Base-by-base conservation (phyloP, 2,113 vertebrate genomes). In the Aphyosemion australe region DNA sequence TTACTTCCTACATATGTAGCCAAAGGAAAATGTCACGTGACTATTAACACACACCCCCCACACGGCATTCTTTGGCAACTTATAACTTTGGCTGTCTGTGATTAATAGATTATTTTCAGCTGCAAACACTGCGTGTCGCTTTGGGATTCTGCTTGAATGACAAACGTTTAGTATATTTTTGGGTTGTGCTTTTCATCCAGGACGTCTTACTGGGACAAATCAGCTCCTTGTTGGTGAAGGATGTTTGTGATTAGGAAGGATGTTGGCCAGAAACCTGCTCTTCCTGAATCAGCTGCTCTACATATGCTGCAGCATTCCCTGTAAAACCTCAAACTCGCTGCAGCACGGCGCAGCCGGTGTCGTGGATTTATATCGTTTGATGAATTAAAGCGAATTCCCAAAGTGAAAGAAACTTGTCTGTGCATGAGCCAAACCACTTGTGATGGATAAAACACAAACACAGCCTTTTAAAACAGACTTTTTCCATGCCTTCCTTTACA, bases 191-290 rank as follows among this genome's bases (percentile, higher is more conserved):
- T n/a, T 70, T 75, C 50, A 53, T 41, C 10, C 18, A 41, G 18
- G 53, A 53, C 59, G 11, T 69, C 69, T 58, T 43, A 76, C 43
- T 65, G 39, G 46, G 63, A 78, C 62, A 70, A 72, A 59, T 54
- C 73, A 4, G 37, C 31, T 74, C 43, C 51, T 67, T 53, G 61
- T 63, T 77, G 61, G 31, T 64, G 61, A 69, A 83, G 87, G 79
- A 86, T 88, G 84, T 87, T 84, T 78, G 82, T 72, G 73, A 84
- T 79, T 76, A 84, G 85, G 84, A 87, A 88, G 87, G 85, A 88
- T 83, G 78, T 73, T 69, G 80, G 68, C 60, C 57, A 45, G 72
- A 80, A 69, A 73, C 54, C 48, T 26, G 61, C 74, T 82, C 82
- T 84, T 88, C 86, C 84, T 84, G 87, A 69, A 71, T 69, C 79